These are phyloP conservation scores for Pseudorhombus dupliciocellatus DNA, from an alignment of 2,113 vertebrate genomes.

Conservation along the genomic window DNA sequence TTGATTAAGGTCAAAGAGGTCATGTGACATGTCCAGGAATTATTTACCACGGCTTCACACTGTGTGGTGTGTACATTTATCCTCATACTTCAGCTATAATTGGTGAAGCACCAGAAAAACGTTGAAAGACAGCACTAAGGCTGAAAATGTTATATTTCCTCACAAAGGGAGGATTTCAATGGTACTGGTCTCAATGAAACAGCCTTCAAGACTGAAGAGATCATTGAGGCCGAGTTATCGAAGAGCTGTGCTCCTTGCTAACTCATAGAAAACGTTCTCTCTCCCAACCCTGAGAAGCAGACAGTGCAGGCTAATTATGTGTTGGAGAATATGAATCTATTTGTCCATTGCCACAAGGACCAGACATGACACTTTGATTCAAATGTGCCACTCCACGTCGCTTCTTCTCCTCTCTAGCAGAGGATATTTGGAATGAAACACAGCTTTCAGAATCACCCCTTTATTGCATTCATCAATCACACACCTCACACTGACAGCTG, in stretches of 20 bases:
- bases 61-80: not conserved
- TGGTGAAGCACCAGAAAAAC: not conserved
- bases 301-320: constrained; percentile 43
- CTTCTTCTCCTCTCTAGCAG: constrained; percentile 17
- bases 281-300: constrained; percentile 63
- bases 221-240: too few species aligned
- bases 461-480: constrained; percentile 70
- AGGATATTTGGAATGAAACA: constrained; percentile 50
- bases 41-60: constrained; percentile 2
- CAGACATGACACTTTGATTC: constrained; percentile 59
- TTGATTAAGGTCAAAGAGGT: constrained; percentile 9
- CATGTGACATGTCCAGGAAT: not conserved
- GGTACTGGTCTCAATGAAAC: not conserved
- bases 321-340: constrained; percentile 47
- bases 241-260: constrained; percentile 48
- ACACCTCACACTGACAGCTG: constrained; percentile 40
- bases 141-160: not conserved
- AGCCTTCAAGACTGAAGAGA: not conserved
- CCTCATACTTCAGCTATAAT: not conserved
- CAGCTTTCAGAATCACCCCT: constrained; percentile 52
- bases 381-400: constrained; percentile 48
- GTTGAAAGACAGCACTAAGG: not conserved
- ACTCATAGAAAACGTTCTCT: constrained; percentile 45
- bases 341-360: constrained; percentile 35
- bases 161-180: not conserved